Base-by-base conservation (phyloP, 2,888 invertebrate species). In the Pegoplata infirma region DNA sequence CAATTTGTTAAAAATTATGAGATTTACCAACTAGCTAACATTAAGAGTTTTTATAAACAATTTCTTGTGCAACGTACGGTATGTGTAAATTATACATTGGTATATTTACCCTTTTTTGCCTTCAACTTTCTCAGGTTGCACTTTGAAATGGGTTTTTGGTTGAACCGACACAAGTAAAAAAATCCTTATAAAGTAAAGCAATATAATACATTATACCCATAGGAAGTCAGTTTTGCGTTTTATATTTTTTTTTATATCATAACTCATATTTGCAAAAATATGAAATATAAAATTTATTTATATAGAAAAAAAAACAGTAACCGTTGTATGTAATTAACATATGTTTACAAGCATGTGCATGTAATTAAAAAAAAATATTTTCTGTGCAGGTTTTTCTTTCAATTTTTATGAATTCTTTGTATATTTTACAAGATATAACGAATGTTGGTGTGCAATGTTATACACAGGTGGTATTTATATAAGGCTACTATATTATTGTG, bases 271-370 rank as follows among this genome's bases (percentile, higher is more conserved):
- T 23, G 16, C 7, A 14, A 58, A 40, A 40, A 21, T 7, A 5
- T 7, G 23, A 5, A n/a, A 10, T 10, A 6, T 14, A 12, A 1
- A 28, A 53, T 51, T 36, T 68, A 49, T 59, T 58, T n/a, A n/a
- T n/a, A n/a, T n/a, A n/a, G n/a, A n/a, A n/a, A n/a, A n/a, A 59
- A 49, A 69, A 69, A 58, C 36, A 53, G 49, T 32, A 74, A 61
- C 47, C 16, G 25, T 47, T 49, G 58, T 64, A 58, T 59, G 64
- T 66, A 71, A 76, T 76, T 64, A 76, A 76, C 64, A 71, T 76
- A 74, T 63, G 56, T 36, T 68, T 10, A n/a, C 58, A 58, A 49
- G 19, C 59, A 58, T 69, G 58, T 64, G 44, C 44, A 58, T 76
- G 58, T 76, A 71, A 71, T 69, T 76, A 71, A 59, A 71, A 64